A percentile compares a stretch with the other conserved stretches of the same genome.
These are phyloP conservation scores for Drosophila anceps DNA, from an alignment of 2,888 invertebrate genomes.

Conservation along the genomic window DNA sequence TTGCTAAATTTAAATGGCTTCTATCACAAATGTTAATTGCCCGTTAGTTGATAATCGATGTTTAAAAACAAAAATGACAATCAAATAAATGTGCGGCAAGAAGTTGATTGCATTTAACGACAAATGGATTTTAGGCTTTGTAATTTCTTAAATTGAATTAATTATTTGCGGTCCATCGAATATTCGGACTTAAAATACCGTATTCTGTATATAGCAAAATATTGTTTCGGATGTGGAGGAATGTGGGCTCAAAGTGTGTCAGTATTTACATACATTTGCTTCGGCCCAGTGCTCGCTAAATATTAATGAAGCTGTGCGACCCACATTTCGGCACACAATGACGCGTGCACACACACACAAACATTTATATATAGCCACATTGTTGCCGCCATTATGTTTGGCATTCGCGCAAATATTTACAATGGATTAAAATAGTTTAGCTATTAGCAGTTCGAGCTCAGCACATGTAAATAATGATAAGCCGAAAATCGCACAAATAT, in stretches of 20 bases:
- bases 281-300: conserved; percentile 29
- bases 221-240: not conserved
- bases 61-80: conserved; percentile 7
- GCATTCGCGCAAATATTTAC: conserved; percentile 60
- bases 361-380: not conserved
- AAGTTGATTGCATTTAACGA: conserved; percentile 32
- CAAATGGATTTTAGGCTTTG: conserved; percentile 28
- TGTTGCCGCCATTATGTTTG: conserved; percentile 40
- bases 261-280: conserved; percentile 46
- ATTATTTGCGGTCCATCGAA: conserved; percentile 47
- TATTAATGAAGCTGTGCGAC: conserved; percentile 62
- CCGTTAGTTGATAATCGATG: conserved; percentile 17
- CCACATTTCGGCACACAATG: conserved; percentile 34
- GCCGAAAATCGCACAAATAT: conserved; percentile 65
- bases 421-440: conserved; percentile 67
- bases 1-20: not conserved
- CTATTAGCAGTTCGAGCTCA: conserved; percentile 59
- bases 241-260: conserved; percentile 37
- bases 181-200: conserved; percentile 3
- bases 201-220: conserved; percentile 1
- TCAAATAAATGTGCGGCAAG: conserved; percentile 13
- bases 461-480: conserved; percentile 73
- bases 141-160: conserved; percentile 45
- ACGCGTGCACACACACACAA: not conserved
- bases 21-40: conserved; percentile 21